Evolutionary conservation across 1,140 invertebrate genomes (phyloP).

Genomic region (Conus ventricosus): DNA sequence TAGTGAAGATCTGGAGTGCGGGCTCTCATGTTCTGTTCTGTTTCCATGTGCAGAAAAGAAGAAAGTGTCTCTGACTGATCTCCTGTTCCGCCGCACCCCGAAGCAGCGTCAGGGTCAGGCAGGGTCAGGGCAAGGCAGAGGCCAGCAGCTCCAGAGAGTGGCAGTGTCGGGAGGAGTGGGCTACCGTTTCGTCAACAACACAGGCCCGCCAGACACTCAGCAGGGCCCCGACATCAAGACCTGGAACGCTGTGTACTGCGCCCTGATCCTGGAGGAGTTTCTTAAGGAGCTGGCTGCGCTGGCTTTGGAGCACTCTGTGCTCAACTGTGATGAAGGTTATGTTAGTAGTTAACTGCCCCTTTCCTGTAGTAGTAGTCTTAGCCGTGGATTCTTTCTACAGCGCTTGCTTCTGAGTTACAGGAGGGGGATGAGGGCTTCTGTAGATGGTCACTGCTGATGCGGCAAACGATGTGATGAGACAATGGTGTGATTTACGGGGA

Average conservation of each 20-base stretch:
- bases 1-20: too few relatives aligned
- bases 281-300: slow-evolving; percentile 93
- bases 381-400: background rate
- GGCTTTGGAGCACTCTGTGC: slow-evolving; percentile 87
- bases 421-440: too few relatives aligned
- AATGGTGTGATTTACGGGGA: too few relatives aligned
- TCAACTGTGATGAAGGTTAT: slow-evolving; percentile 41
- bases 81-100: slow-evolving; percentile 66
- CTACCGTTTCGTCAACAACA: slow-evolving; percentile 64
- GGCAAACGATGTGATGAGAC: too few relatives aligned
- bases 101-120: slow-evolving; percentile 35
- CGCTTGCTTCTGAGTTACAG: too few relatives aligned
- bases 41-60: slow-evolving; percentile 62
- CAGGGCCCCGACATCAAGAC: slow-evolving; percentile 56
- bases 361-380: background rate
- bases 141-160: slow-evolving; percentile 51
- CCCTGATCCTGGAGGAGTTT: slow-evolving; percentile 94
- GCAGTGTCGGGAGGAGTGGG: slow-evolving; percentile 49
- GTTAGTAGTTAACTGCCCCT: slow-evolving; percentile 26
- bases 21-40: background rate
- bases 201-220: slow-evolving; percentile 7
- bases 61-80: slow-evolving; percentile 68
- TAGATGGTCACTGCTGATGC: too few relatives aligned
- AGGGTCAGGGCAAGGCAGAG: slow-evolving; percentile 32
- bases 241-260: slow-evolving; percentile 84